These are phyloP conservation scores for Tachysurus vachellii DNA, from an alignment of 2,113 vertebrate genomes.

Conservation along the genomic window DNA sequence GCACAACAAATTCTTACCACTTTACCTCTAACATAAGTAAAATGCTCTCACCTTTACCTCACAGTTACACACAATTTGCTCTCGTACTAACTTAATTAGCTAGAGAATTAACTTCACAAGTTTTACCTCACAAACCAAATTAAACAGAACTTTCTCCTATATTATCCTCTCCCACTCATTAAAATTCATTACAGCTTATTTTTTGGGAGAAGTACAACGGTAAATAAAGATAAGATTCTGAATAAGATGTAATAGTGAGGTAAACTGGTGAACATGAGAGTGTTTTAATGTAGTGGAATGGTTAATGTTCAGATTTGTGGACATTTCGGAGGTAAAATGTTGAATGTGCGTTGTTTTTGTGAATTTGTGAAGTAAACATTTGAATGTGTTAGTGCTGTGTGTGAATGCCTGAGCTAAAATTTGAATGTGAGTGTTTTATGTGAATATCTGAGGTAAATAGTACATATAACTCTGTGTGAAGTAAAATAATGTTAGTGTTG, in stretches of 20 bases:
- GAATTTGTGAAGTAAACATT: not conserved
- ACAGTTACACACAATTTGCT: not conserved
- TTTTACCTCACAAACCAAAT: slow-evolving; percentile 6
- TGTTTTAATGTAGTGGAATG: not conserved
- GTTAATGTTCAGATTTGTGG: not conserved
- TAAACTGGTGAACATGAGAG: not conserved
- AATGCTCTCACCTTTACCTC: not conserved
- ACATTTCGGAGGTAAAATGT: not conserved
- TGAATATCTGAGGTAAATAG: not conserved
- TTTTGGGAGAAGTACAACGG: not conserved
- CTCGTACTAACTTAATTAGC: not conserved
- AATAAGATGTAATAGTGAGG: not conserved
- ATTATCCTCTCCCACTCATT: not conserved
- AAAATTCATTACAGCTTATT: not conserved
- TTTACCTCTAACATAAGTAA: not conserved
- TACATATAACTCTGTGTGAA: not conserved
- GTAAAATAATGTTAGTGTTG: not conserved
- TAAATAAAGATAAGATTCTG: not conserved
- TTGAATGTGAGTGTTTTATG: not conserved
- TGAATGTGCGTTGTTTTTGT: not conserved
- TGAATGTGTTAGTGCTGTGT: not conserved
- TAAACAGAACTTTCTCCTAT: not conserved
- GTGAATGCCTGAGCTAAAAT: not conserved
- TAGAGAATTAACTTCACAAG: not conserved
- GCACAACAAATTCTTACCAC: not conserved